These are phyloP conservation scores for Eubasilissa regina DNA, from an alignment of 1,140 invertebrate species.

Conservation along the genomic window DNA sequence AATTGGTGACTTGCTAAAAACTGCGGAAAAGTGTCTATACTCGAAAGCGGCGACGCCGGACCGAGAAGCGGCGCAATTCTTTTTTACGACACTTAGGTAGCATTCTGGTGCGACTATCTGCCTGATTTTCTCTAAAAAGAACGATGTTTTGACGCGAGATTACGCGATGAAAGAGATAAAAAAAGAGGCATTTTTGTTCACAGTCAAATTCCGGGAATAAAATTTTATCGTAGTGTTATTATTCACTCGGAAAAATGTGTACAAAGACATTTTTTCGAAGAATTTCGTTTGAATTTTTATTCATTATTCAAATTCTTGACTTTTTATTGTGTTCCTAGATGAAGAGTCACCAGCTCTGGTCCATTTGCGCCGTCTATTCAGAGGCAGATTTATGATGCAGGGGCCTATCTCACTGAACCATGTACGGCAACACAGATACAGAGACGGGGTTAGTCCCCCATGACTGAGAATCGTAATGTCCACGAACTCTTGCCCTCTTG, in stretches of 20 bases:
- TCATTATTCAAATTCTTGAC: too few species aligned
- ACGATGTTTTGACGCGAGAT: constrained; percentile 39
- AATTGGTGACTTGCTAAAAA: constrained; percentile 46
- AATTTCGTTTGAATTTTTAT: too few species aligned
- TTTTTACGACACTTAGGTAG: constrained; percentile 35
- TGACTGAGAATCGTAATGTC: too few species aligned
- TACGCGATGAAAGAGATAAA: constrained; percentile 30
- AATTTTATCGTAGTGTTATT: constrained; percentile 35
- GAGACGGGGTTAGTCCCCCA: too few species aligned
- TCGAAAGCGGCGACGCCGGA: background rate
- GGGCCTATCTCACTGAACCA: too few species aligned
- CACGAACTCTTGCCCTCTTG: too few species aligned
- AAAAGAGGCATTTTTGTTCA: constrained; percentile 20
- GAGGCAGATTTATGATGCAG: too few species aligned
- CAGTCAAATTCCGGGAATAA: constrained; percentile 14
- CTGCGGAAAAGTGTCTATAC: constrained; percentile 14
- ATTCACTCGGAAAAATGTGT: constrained; percentile 40
- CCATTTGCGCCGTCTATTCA: too few species aligned
- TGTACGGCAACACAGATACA: too few species aligned
- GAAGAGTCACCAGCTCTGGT: too few species aligned
- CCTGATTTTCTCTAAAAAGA: constrained; percentile 22
- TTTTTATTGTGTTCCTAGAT: too few species aligned
- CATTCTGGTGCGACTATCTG: constrained; percentile 10
- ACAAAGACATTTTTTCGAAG: background rate
- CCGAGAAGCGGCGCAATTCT: constrained; percentile 1